Conservation (phyloP, 92 coral and sea anemone genomes). For the Zoanthus gigantus region DNA sequence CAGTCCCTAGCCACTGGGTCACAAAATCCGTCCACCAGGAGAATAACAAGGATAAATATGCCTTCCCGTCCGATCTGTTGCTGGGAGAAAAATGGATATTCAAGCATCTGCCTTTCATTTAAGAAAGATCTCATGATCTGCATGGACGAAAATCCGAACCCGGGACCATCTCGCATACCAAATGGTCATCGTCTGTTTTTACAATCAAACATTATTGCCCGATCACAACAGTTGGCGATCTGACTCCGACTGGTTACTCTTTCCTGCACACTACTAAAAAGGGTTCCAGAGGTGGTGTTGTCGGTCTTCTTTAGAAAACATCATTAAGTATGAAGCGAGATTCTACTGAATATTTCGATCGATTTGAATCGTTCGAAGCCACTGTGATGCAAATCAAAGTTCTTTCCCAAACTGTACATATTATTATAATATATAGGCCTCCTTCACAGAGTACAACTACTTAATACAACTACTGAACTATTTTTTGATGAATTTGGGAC, state of each 20-base stretch:
- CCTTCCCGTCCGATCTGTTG: not conserved
- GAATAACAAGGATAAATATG: not conserved
- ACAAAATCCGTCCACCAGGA: not conserved
- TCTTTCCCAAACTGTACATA: not conserved
- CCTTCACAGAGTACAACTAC: not conserved
- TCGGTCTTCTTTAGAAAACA: constrained; percentile 7
- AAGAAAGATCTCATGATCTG: not conserved
- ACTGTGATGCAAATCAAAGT: constrained; percentile 1
- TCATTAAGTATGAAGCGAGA: not conserved
- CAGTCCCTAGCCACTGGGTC: not conserved
- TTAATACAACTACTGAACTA: constrained; percentile 2
- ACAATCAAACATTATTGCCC: not conserved
- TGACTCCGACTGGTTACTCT: constrained; percentile 2
- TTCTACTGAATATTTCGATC: not conserved
- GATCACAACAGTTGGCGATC: constrained; percentile 4
- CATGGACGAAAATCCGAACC: not conserved
- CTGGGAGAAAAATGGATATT: constrained; percentile 9
- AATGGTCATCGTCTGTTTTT: not conserved
- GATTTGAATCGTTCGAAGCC: constrained; percentile 18
- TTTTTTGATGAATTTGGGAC: no score
- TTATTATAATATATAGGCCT: constrained; percentile 12
- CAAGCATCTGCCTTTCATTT: not conserved
- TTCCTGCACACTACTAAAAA: constrained; percentile 1
- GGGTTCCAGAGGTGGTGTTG: constrained; percentile 15
- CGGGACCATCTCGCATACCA: not conserved